phyloP scores from a whole-genome alignment of 2,797 vertebrate species.

The Heterohyrax brucei region DNA sequence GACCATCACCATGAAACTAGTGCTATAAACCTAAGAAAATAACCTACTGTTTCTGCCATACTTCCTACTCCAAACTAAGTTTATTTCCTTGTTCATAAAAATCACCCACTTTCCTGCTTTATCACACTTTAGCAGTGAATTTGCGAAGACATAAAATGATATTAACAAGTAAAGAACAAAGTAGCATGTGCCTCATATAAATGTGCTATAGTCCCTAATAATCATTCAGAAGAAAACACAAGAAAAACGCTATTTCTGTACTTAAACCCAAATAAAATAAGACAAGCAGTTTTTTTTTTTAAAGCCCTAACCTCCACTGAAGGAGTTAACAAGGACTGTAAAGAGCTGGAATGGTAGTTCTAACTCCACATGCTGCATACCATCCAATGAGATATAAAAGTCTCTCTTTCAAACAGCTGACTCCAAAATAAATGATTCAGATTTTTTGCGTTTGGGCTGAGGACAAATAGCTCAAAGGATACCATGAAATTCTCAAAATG shows the following conservation, averaged over 20 bases:
- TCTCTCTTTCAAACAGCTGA: not conserved
- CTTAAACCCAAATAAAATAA: not conserved
- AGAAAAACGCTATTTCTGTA: not conserved
- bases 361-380: not conserved
- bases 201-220: not conserved
- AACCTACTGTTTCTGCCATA: not conserved
- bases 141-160: not conserved
- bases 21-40: not conserved
- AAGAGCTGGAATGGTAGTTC: not conserved
- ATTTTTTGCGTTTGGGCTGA: not conserved
- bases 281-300: not conserved
- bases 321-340: not conserved
- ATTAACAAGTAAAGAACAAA: conserved; percentile 19
- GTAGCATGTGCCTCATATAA: rapidly evolving
- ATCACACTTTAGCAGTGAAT: not conserved
- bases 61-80: conserved; percentile 54
- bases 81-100: conserved; percentile 73
- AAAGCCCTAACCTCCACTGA: not conserved
- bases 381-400: not conserved
- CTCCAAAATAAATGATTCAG: not conserved
- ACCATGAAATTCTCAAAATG: not conserved
- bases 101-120: conserved; percentile 48
- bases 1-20: conserved; percentile 47
- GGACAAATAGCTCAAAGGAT: not conserved
- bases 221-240: not conserved